Conservation (phyloP, 1,140 invertebrate species). For the Gryllus bimaculatus region DNA sequence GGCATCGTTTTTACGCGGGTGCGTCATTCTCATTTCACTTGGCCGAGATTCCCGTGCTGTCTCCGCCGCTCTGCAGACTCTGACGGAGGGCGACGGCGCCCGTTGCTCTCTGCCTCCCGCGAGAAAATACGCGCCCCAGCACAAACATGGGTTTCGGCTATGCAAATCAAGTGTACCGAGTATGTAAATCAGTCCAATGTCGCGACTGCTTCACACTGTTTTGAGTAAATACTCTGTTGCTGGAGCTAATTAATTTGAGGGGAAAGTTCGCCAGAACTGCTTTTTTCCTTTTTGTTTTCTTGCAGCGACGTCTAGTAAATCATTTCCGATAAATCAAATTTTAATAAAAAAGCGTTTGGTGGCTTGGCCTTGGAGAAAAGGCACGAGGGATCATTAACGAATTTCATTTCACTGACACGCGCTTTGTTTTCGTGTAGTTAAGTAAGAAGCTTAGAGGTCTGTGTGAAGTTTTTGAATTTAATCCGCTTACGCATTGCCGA, state of each 20-base stretch:
- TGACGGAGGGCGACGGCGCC: too few species aligned
- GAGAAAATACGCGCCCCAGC: not conserved
- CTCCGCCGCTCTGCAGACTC: too few species aligned
- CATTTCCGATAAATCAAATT: too few species aligned
- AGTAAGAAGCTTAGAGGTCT: not conserved
- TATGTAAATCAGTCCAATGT: conserved; percentile 5
- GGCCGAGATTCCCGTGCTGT: too few species aligned
- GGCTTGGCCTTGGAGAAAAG: too few species aligned
- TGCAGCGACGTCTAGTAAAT: too few species aligned
- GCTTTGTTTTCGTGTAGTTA: not conserved
- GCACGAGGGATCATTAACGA: too few species aligned
- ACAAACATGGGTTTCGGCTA: not conserved
- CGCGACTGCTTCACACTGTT: not conserved
- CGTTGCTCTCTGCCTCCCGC: not conserved
- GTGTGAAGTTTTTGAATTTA: not conserved
- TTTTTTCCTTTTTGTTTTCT: not conserved
- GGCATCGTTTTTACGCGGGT: too few species aligned
- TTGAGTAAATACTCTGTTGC: not conserved
- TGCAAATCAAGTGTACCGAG: not conserved
- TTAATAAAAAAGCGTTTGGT: too few species aligned
- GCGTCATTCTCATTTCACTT: too few species aligned
- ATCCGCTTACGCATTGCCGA: not conserved
- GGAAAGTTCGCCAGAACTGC: not conserved
- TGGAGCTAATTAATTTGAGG: not conserved
- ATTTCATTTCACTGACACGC: too few species aligned